phyloP scores from a whole-genome alignment of 2,888 invertebrate genomes.

The Oxyteleia sp. region DNA sequence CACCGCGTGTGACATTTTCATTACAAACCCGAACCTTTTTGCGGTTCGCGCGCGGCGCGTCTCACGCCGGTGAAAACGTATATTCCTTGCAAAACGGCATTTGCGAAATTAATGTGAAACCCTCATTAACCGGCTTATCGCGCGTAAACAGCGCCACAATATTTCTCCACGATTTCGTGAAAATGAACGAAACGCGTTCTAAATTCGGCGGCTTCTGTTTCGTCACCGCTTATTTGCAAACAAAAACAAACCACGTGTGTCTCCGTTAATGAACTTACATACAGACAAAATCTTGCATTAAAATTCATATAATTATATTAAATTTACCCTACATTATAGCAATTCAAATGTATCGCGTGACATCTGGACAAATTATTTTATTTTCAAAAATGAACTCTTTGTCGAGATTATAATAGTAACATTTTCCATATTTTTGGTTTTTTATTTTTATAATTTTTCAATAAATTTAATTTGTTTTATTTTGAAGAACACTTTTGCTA shows the following conservation, averaged over 20 bases:
- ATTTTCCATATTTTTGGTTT: too few species aligned
- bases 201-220: conserved; percentile 49
- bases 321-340: too few species aligned
- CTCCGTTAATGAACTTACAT: too few species aligned
- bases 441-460: too few species aligned
- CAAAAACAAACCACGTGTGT: not conserved
- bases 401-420: too few species aligned
- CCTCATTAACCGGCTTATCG: conserved; percentile 69
- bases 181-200: conserved; percentile 54
- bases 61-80: conserved; percentile 47
- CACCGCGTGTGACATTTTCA: conserved; percentile 46
- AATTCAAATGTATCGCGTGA: too few species aligned
- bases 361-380: too few species aligned
- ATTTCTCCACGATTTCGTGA: conserved; percentile 56
- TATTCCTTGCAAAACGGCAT: conserved; percentile 67
- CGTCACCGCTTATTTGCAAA: conserved; percentile 13
- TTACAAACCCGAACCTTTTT: conserved; percentile 50
- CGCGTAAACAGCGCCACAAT: conserved; percentile 55
- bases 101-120: conserved; percentile 71
- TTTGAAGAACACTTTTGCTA: too few species aligned
- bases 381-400: too few species aligned
- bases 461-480: too few species aligned
- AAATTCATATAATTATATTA: too few species aligned
- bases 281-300: too few species aligned
- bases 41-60: conserved; percentile 11